Percentiles rank a stretch among this genome's conserved stretches.
Conservation (phyloP, 2,113 vertebrate genomes). For the Ahaetulla prasina region DNA sequence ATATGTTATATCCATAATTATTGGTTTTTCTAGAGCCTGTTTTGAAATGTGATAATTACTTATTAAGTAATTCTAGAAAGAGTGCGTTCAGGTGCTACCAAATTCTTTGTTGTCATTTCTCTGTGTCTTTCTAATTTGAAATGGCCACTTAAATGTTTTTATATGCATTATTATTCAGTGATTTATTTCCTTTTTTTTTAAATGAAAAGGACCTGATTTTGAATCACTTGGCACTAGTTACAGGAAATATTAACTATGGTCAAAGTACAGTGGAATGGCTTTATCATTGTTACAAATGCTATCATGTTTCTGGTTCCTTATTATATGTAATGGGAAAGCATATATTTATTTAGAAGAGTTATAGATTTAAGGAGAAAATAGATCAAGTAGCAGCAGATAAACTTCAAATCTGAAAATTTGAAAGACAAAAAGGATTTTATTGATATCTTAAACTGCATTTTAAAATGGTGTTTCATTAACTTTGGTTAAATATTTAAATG, state of each 20-base stretch:
- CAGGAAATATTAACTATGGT: neutral
- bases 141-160: neutral
- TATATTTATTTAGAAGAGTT: neutral
- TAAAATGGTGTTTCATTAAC: neutral
- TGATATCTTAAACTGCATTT: neutral
- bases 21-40: neutral
- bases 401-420: neutral
- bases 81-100: neutral
- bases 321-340: neutral
- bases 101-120: neutral
- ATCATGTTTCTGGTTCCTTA: neutral
- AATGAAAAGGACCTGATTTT: neutral
- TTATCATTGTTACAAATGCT: neutral
- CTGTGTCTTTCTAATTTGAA: constrained; percentile 21
- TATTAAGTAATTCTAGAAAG: neutral
- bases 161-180: neutral
- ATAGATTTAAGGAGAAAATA: neutral
- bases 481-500: neutral
- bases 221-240: neutral
- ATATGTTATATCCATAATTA: neutral
- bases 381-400: neutral
- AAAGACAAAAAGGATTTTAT: neutral
- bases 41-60: neutral
- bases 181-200: neutral
- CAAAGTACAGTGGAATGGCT: neutral